phyloP scores from a whole-genome alignment of 2,113 vertebrate species.

The Strigops habroptila region DNA sequence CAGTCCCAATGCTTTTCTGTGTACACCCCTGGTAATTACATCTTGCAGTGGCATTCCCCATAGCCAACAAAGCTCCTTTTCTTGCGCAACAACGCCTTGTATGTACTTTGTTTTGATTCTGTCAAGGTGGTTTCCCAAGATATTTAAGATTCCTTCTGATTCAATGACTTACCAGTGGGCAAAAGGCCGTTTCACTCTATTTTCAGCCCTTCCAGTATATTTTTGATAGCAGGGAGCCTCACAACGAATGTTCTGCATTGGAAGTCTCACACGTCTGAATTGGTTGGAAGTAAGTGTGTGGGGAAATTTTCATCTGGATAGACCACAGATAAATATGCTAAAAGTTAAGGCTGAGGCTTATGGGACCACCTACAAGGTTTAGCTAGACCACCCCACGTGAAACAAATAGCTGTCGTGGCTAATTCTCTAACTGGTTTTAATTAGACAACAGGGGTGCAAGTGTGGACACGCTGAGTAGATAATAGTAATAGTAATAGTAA shows the following conservation, averaged over 20 bases:
- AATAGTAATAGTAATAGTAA: neutral
- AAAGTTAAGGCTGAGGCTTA: neutral
- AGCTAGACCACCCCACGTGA: neutral
- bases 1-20: neutral
- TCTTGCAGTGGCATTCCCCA: neutral
- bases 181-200: neutral
- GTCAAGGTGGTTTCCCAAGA: neutral
- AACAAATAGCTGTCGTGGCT: neutral
- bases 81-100: neutral
- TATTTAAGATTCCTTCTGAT: neutral
- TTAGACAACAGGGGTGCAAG: neutral
- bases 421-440: neutral
- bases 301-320: neutral
- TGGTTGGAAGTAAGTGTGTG: neutral
- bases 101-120: neutral
- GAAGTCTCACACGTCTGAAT: neutral
- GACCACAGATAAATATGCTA: neutral
- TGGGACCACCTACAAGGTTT: neutral
- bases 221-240: neutral
- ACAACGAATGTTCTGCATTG: neutral
- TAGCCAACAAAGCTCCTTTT: neutral
- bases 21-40: neutral
- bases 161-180: neutral
- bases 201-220: neutral
- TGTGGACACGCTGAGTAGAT: neutral